Percentiles rank a stretch among this genome's conserved stretches.
Conservation (phyloP, 2,113 vertebrate genomes). For the Muntiacus muntjak region DNA sequence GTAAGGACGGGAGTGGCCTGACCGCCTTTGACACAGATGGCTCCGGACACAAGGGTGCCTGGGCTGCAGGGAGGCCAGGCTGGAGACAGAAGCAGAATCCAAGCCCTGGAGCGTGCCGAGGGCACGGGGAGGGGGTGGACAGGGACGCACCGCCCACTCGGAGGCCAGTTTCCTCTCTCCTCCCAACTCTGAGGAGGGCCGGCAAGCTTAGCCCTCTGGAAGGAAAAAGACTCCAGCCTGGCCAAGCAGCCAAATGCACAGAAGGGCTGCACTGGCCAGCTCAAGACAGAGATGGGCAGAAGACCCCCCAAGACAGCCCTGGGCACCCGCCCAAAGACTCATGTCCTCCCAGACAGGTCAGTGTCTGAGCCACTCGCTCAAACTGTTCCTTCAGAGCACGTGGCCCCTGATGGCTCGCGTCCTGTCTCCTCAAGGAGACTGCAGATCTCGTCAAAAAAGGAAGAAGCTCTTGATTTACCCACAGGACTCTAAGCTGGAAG, state of each 20-base stretch:
- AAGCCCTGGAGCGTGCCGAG: neutral
- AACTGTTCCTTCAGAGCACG: neutral
- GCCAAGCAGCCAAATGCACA: neutral
- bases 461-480: neutral
- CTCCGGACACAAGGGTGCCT: neutral
- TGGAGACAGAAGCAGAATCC: neutral
- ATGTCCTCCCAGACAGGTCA: neutral
- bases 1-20: neutral
- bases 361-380: neutral
- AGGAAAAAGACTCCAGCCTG: neutral
- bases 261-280: neutral
- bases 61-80: neutral
- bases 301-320: neutral
- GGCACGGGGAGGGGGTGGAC: no score
- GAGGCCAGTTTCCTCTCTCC: neutral
- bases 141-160: fast-evolving
- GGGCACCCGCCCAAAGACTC: neutral
- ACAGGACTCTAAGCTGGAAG: neutral
- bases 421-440: neutral
- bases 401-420: neutral
- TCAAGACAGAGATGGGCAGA: neutral
- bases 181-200: neutral
- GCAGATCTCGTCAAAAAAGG: neutral
- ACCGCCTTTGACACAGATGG: neutral
- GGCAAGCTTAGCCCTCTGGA: neutral